phyloP scores from a whole-genome alignment of 2,113 vertebrate genomes.

The Prietella phreatophila region DNA sequence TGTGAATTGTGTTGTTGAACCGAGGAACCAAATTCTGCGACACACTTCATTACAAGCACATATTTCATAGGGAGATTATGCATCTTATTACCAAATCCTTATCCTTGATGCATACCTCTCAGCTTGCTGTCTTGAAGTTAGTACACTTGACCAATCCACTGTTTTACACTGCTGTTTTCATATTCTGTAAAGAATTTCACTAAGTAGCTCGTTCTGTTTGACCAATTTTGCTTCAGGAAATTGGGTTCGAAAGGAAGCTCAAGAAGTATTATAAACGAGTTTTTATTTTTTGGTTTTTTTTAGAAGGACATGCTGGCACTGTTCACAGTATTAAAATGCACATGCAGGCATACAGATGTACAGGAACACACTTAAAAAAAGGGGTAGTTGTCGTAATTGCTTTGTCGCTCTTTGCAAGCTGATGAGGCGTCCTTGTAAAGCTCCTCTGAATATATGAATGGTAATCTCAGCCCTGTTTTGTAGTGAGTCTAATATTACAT shows the following conservation, averaged over 20 bases:
- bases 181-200: not conserved
- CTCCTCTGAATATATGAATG: constrained; percentile 25
- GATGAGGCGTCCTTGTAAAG: constrained; percentile 25
- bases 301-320: not conserved
- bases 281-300: not conserved
- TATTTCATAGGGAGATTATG: not conserved
- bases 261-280: not conserved
- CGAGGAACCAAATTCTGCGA: not conserved
- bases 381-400: constrained; percentile 2
- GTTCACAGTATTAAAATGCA: constrained; percentile 6
- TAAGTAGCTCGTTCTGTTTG: not conserved
- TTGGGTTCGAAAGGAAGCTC: not conserved
- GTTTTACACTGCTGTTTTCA: constrained; percentile 19
- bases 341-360: not conserved
- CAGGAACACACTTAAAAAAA: not conserved
- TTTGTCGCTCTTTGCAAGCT: constrained; percentile 38
- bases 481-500: constrained; percentile 12
- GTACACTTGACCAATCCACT: constrained; percentile 16
- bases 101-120: constrained; percentile 30
- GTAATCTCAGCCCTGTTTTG: not conserved
- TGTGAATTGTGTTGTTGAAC: not conserved
- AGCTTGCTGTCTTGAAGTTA: constrained; percentile 23
- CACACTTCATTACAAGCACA: not conserved
- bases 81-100: constrained; percentile 26
- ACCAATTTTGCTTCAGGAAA: not conserved